Evolutionary conservation across 2,113 vertebrate genomes (phyloP).

Genomic region (Muscicapa adusta): DNA sequence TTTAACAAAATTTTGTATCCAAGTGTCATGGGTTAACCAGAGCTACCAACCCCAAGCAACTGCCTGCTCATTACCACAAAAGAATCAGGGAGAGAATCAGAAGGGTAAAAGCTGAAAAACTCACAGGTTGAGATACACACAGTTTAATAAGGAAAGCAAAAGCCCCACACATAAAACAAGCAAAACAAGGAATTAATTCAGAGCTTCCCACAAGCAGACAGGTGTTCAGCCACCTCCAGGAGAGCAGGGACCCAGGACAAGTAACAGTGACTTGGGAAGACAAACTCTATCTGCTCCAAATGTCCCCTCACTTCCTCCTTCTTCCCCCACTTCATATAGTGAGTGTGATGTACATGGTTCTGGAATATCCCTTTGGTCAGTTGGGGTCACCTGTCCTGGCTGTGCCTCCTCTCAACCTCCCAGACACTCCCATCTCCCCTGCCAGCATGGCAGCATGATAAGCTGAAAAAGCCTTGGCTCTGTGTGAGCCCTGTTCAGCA

Average conservation of each 20-base stretch:
- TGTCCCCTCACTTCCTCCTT: accelerated
- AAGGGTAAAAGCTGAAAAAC: background rate
- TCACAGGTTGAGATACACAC: accelerated
- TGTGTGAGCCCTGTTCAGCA: background rate
- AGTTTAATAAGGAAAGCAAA: background rate
- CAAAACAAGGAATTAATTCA: background rate
- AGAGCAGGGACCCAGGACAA: accelerated
- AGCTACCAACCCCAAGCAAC: background rate
- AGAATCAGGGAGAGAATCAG: background rate
- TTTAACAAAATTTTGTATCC: background rate
- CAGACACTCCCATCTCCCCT: accelerated
- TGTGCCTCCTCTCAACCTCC: background rate
- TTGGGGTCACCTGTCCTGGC: background rate
- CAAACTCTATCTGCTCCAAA: background rate
- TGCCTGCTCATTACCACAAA: background rate
- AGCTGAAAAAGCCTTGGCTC: background rate
- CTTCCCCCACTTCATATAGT: background rate
- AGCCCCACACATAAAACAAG: background rate
- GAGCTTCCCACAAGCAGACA: background rate
- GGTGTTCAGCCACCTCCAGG: background rate
- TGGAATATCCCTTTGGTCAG: background rate
- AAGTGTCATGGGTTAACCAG: background rate
- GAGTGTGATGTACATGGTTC: background rate
- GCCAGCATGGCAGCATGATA: accelerated
- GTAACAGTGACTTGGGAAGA: accelerated